Evolutionary conservation across 2,113 vertebrate species (phyloP).

Genomic region (Suncus etruscus): DNA sequence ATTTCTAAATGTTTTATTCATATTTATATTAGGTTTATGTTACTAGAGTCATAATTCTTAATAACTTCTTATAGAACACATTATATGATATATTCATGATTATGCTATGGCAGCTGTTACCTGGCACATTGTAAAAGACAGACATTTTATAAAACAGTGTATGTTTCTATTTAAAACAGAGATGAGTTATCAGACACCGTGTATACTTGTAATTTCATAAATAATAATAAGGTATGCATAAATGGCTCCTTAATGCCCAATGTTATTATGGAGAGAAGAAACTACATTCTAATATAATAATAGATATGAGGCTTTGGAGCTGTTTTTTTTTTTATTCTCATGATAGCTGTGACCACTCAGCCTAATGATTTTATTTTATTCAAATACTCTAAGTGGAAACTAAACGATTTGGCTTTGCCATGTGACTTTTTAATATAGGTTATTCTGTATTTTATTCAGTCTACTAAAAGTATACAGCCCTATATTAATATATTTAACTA

Average conservation of each 20-base stretch:
- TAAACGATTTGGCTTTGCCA: slow-evolving; percentile 74
- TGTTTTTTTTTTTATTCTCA: slow-evolving; percentile 62
- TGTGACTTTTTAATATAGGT: slow-evolving; percentile 72
- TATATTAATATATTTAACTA: slow-evolving; percentile 60
- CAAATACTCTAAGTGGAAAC: slow-evolving; percentile 67
- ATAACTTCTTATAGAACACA: slow-evolving; percentile 88
- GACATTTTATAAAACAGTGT: slow-evolving; percentile 70
- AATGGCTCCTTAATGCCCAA: slow-evolving; percentile 76
- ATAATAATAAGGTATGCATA: slow-evolving; percentile 72
- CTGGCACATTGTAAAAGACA: slow-evolving; percentile 74
- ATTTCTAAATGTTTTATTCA: slow-evolving; percentile 87
- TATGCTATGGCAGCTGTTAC: slow-evolving; percentile 83
- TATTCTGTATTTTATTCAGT: slow-evolving; percentile 75
- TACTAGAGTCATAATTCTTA: slow-evolving; percentile 88
- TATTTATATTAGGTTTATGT: slow-evolving; percentile 87
- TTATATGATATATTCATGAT: slow-evolving; percentile 85
- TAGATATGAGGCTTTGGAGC: slow-evolving; percentile 69
- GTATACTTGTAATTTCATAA: slow-evolving; percentile 77
- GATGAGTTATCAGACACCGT: slow-evolving; percentile 59
- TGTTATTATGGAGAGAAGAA: slow-evolving; percentile 71
- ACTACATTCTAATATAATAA: slow-evolving; percentile 70
- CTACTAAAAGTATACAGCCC: slow-evolving; percentile 72
- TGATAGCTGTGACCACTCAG: slow-evolving; percentile 73
- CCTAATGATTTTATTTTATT: slow-evolving; percentile 80
- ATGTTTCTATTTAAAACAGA: slow-evolving; percentile 69